Evolutionary conservation across 1,140 invertebrate genomes (phyloP).

Genomic region (Drosophila melanica): DNA sequence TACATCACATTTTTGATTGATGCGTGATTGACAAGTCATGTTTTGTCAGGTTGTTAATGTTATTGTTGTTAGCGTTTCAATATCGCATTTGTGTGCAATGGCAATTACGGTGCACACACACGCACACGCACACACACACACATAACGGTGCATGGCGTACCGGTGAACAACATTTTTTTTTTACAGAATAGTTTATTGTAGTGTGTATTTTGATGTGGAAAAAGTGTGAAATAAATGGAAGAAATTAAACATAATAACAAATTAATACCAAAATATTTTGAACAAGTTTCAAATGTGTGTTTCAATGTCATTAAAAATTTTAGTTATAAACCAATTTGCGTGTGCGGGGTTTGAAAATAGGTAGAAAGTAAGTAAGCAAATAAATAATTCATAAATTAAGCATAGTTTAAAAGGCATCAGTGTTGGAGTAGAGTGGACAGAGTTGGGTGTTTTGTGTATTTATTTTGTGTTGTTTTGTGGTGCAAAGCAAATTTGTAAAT

Average conservation of each 20-base stretch:
- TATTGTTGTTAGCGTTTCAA: slow-evolving; percentile 29
- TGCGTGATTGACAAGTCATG: slow-evolving; percentile 24
- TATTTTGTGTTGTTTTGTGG: slow-evolving; percentile 24
- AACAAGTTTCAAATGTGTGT: background rate
- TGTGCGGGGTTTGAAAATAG: background rate
- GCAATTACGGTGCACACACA: slow-evolving; percentile 3
- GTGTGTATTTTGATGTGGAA: slow-evolving; percentile 3
- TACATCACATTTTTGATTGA: slow-evolving; percentile 8
- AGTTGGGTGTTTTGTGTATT: slow-evolving; percentile 33
- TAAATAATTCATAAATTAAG: slow-evolving; percentile 1
- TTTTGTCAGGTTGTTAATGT: slow-evolving; percentile 40
- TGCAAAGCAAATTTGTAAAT: slow-evolving; percentile 72
- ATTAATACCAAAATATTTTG: slow-evolving; percentile 1
- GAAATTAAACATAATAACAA: slow-evolving; percentile 11
- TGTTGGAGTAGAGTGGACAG: slow-evolving; percentile 2
- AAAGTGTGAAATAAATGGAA: slow-evolving; percentile 18
- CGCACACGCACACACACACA: slow-evolving; percentile 42
- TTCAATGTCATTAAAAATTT: slow-evolving; percentile 3
- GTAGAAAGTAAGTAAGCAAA: too few relatives aligned
- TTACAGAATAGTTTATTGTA: background rate
- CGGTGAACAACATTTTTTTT: slow-evolving; percentile 6
- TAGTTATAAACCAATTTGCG: slow-evolving; percentile 27
- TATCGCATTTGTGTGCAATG: slow-evolving; percentile 23
- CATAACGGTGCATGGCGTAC: slow-evolving; percentile 36
- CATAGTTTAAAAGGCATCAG: background rate